Base-by-base conservation (phyloP, 2,797 vertebrate genomes). In the Hypotaenidia philippensis region DNA sequence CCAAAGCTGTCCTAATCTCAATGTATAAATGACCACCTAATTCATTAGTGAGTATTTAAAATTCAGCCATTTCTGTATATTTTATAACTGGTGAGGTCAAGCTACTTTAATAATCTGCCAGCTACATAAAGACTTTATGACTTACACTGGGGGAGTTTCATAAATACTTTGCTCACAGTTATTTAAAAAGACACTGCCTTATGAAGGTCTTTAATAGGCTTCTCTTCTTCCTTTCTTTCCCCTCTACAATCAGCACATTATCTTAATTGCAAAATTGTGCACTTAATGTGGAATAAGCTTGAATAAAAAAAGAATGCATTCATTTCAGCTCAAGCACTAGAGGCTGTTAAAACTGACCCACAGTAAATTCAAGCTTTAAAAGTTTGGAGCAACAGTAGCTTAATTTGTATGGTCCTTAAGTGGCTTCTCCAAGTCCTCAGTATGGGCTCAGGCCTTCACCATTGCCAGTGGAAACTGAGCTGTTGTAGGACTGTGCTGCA, bases 121-220 rank as follows among this genome's bases (percentile, higher is more conserved):
- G 57, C 81, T 83, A 64, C 71, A 47, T 77, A 63, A 89, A 64
- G 44, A 47, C 45, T 86, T 87, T 21, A 56, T 81, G 65, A 86
- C 13, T 93, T 31, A 75, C 61, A n/a, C 53, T 44, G 11, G 7
- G 7, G 20, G 23, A 72, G 23, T 64, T 89, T 78, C 69, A 63
- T 69, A 81, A 95, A 91, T 91, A 89, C 31, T 83, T 85, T 83
- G 61, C 40, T 92, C 69, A 38, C 25, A 7, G 20, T 90, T 96
- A 41, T 79, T 90, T 89, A 8, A 86, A 76, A 96, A 78, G 23
- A 50, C 21, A 8, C 9, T 70, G 6, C n/a, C 47, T 36, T 87
- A 56, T 45, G 29, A 63, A 79, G 45, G 40, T 77, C 45, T 49
- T 93, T 81, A 66, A 90, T 70, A 72, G n/a, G 36, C 69, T 32